phyloP scores from a whole-genome alignment of 30 jellyfish, hydroid and myxozoan species.

The Chironex yamaguchii region DNA sequence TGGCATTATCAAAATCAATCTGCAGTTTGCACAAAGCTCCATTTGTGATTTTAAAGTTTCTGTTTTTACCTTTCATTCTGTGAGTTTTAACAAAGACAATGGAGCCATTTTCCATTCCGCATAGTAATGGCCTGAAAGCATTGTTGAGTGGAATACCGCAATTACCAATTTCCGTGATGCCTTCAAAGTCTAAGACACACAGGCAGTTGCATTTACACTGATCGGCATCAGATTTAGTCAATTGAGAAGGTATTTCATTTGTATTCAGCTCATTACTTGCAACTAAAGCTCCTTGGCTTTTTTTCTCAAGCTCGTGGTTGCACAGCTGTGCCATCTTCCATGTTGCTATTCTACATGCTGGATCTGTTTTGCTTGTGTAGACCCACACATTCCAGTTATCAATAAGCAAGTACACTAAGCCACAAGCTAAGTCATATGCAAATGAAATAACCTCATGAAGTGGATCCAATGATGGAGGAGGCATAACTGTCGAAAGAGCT shows the following conservation, averaged over 20 bases:
- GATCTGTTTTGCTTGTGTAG: conserved; percentile 83
- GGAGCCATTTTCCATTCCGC: conserved; percentile 88
- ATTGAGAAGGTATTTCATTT: background rate
- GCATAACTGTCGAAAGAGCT: conserved; percentile 72
- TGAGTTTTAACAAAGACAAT: conserved; percentile 64
- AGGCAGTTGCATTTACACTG: conserved; percentile 64
- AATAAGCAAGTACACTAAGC: conserved; percentile 67
- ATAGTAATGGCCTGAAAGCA: conserved; percentile 51
- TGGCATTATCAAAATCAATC: background rate
- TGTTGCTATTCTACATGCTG: conserved; percentile 79
- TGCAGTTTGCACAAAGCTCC: conserved; percentile 47
- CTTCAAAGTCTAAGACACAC: conserved; percentile 56
- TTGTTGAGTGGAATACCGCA: background rate
- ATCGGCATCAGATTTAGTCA: background rate
- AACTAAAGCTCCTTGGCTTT: background rate
- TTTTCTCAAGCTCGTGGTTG: background rate
- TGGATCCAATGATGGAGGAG: conserved; percentile 78
- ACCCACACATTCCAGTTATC: conserved; percentile 69
- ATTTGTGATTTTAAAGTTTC: conserved; percentile 32
- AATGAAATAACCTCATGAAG: conserved; percentile 43
- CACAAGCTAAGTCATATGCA: conserved; percentile 70
- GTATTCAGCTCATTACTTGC: background rate
- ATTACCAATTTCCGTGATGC: background rate
- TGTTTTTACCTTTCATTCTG: conserved; percentile 45
- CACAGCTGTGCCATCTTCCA: conserved; percentile 27